Base-by-base conservation (phyloP, 1,140 invertebrate species). In the Achatina immaculata region DNA sequence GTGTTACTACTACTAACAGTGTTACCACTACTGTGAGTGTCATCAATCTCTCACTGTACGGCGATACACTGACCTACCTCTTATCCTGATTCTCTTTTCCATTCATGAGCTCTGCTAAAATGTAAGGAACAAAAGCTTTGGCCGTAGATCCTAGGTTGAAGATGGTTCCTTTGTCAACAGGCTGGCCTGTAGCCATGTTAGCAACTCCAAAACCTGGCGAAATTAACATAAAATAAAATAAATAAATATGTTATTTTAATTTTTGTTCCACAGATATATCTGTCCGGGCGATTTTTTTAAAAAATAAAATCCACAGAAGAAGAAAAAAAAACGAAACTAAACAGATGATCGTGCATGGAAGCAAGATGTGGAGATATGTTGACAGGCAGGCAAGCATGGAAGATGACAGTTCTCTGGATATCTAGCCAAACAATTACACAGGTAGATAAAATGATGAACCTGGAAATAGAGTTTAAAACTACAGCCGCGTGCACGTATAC, bases 21-120 rank as follows among this genome's bases (percentile, higher is more conserved):
- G n/a, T n/a, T n/a, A n/a, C n/a, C n/a, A n/a, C n/a, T n/a, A n/a
- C n/a, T n/a, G n/a, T n/a, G n/a, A n/a, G n/a, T n/a, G n/a, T n/a
- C n/a, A n/a, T n/a, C n/a, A n/a, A n/a, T n/a, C n/a, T n/a, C n/a
- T n/a, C n/a, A n/a, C n/a, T n/a, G n/a, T n/a, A n/a, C n/a, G n/a
- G n/a, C n/a, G n/a, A n/a, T n/a, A n/a, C n/a, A n/a, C n/a, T 1
- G 0, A 80, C 78, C 55, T 40, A 80, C 78, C 68, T 58, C 24
- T 28, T 45, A 24, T 71, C 34, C 1, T 45, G 40, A 31, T 48
- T 71, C 24, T 72, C 48, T 9, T 38, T 51, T 16, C 68, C 66
- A 48, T 80, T 71, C 78, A 80, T 71, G 43, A 80, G 19, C 43
- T 80, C 78, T 19, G 78, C 78, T 34, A 80, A 19, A n/a, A 80